phyloP scores from a whole-genome alignment of 1,140 invertebrate species.

The Psix sp. region DNA sequence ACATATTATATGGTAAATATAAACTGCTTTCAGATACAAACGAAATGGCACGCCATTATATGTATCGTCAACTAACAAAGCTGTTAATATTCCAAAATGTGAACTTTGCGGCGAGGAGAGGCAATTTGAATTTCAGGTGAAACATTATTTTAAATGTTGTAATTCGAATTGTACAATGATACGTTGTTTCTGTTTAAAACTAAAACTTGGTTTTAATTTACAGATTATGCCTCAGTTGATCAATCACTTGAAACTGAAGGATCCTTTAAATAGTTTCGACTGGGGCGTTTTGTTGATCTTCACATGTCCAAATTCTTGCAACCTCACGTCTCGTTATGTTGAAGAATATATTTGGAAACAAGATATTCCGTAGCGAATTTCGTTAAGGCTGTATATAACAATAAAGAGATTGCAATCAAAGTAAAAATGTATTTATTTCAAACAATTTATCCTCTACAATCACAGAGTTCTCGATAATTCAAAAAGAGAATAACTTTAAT shows the following conservation, averaged over 20 bases:
- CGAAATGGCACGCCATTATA: conserved; percentile 87
- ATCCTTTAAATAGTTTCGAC: conserved; percentile 85
- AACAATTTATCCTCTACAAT: too few species aligned
- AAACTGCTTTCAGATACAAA: conserved; percentile 80
- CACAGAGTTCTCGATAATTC: too few species aligned
- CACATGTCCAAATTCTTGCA: conserved; percentile 89
- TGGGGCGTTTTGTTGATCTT: conserved; percentile 93
- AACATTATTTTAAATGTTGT: too few species aligned
- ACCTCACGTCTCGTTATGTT: conserved; percentile 80
- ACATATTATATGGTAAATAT: too few species aligned
- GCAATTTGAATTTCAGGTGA: conserved; percentile 94
- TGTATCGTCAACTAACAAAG: conserved; percentile 81
- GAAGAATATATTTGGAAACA: conserved; percentile 93
- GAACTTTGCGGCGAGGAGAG: conserved; percentile 84
- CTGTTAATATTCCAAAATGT: conserved; percentile 84
- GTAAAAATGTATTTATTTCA: too few species aligned
- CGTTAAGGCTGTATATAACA: too few species aligned
- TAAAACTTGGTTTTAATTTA: conserved; percentile 60
- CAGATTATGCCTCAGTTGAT: conserved; percentile 95
- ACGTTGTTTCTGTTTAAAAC: not conserved
- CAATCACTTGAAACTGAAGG: conserved; percentile 83
- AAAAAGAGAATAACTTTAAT: conserved; percentile 18
- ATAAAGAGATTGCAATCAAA: too few species aligned
- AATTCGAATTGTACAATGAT: not conserved
- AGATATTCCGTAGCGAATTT: too few species aligned